Base-by-base conservation (phyloP, 37 sponge, comb jelly and placozoan genomes). In the Cladorhizidae sp. region DNA sequence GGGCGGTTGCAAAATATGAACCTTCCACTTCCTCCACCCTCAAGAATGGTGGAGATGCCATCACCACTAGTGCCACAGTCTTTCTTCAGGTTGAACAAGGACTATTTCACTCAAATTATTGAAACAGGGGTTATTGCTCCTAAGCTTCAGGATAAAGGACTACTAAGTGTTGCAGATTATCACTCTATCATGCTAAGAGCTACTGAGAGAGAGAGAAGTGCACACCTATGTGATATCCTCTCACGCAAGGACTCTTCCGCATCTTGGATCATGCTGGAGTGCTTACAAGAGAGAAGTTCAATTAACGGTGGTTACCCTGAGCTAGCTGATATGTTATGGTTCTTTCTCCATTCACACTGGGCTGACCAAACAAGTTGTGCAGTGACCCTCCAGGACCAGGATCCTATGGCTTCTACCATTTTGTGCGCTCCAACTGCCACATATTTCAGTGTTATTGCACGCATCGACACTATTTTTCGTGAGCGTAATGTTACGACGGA, bases 131-230 rank as follows among this genome's bases (percentile, higher is more conserved):
- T 15, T 31, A 40, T 67, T 3, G 14, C 71, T 5, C 81, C 81
- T 1, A 39, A 72, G 15, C 59, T 81, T 33, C 40, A 72, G 56
- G 35, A 31, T 5, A 41, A 71, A 1, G 42, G 32, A 23, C 62
- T 81, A 2, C 58, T 81, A 41, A 81, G 73, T 9, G 25, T 3
- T 8, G 40, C 29, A 37, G 81, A 81, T 18, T 17, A 56, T 22
- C 57, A 72, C 21, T 18, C 49, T 23, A 23, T 3, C 20, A 36
- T 23, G 3, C 26, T 35, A 2, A 43, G 2, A 6, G 41, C 18
- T n/a, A n/a, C n/a, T n/a, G n/a, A n/a, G n/a, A n/a, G n/a, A n/a
- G n/a, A n/a, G n/a, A 36, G 72, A 40, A 72, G 20, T 32, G 35
- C 35, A 8, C 1, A 3, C 23, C 50, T 72, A 22, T 23, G 23